A percentile compares a stretch with the other conserved stretches of the same genome.
Evolutionary conservation across 2,888 invertebrate genomes (phyloP).

Genomic region (Metalampra italica): DNA sequence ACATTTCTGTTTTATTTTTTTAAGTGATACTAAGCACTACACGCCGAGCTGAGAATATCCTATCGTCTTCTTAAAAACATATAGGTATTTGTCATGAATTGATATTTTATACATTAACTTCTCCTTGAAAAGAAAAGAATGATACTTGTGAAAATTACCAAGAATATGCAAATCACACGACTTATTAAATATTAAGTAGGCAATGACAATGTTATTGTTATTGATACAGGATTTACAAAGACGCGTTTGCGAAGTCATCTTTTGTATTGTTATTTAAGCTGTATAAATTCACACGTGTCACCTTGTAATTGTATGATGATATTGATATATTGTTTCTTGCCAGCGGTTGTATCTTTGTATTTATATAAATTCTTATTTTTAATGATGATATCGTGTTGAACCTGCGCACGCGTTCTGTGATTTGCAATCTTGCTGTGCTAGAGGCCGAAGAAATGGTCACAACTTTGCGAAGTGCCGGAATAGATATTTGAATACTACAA

Average conservation of each 20-base stretch:
- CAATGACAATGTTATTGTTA: not conserved
- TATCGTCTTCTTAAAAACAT: too few relatives aligned
- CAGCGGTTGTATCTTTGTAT: constrained; percentile 38
- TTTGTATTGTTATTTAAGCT: not conserved
- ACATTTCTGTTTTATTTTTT: constrained; percentile 45
- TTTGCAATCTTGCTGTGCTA: constrained; percentile 62
- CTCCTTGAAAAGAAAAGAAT: too few relatives aligned
- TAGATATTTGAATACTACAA: too few relatives aligned
- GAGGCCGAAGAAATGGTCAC: too few relatives aligned
- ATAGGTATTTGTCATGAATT: not conserved
- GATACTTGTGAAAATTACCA: constrained; percentile 13
- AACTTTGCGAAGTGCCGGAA: too few relatives aligned
- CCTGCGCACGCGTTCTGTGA: constrained; percentile 65
- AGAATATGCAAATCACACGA: constrained; percentile 24
- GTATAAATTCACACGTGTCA: not conserved
- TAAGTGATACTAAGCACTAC: constrained; percentile 42
- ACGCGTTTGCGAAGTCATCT: not conserved
- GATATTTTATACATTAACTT: too few relatives aligned
- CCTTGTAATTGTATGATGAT: not conserved
- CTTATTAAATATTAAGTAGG: not conserved
- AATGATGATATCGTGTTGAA: constrained; percentile 32
- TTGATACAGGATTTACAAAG: not conserved
- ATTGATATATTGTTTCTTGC: constrained; percentile 41
- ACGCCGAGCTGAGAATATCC: too few relatives aligned
- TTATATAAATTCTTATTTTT: constrained; percentile 24